phyloP scores from a whole-genome alignment of 2,797 vertebrate genomes.

The Macropus fuliginosus region DNA sequence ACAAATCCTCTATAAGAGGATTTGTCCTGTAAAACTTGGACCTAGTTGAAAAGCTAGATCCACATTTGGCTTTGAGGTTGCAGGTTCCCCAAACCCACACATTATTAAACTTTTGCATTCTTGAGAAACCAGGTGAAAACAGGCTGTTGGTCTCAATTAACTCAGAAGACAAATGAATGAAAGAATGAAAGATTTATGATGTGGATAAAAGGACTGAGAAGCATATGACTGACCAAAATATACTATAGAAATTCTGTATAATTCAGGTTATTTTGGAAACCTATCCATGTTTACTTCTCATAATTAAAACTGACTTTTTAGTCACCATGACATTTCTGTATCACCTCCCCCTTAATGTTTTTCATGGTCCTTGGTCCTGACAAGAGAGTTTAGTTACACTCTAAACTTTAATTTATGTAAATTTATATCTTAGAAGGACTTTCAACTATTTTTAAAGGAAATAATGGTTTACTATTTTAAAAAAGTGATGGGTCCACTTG shows the following conservation, averaged over 20 bases:
- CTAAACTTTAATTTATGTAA: slow-evolving; percentile 21
- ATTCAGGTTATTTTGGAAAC: slow-evolving; percentile 45
- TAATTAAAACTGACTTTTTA: slow-evolving; percentile 60
- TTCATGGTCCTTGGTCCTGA: not conserved
- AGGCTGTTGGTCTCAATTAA: slow-evolving; percentile 20
- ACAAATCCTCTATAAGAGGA: no score
- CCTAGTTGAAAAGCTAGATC: no score
- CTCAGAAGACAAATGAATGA: slow-evolving; percentile 35
- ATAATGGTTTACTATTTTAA: not conserved
- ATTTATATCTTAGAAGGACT: slow-evolving; percentile 36
- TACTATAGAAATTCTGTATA: slow-evolving; percentile 19
- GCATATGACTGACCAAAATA: slow-evolving; percentile 33
- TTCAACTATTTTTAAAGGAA: slow-evolving; percentile 4
- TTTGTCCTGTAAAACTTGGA: no score
- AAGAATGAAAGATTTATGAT: not conserved
- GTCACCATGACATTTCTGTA: slow-evolving; percentile 40
- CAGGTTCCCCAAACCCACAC: no score
- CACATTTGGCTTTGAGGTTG: no score
- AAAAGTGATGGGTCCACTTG: slow-evolving; percentile 1
- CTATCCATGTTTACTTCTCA: slow-evolving; percentile 22
- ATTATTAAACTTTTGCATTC: not conserved
- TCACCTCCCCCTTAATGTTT: slow-evolving; percentile 35
- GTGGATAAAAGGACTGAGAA: slow-evolving; percentile 38
- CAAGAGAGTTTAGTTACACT: slow-evolving; percentile 13
- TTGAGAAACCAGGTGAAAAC: slow-evolving; percentile 8